These are phyloP conservation scores for Pachydiplax longipennis DNA, from an alignment of 2,888 invertebrate species.

Conservation along the genomic window DNA sequence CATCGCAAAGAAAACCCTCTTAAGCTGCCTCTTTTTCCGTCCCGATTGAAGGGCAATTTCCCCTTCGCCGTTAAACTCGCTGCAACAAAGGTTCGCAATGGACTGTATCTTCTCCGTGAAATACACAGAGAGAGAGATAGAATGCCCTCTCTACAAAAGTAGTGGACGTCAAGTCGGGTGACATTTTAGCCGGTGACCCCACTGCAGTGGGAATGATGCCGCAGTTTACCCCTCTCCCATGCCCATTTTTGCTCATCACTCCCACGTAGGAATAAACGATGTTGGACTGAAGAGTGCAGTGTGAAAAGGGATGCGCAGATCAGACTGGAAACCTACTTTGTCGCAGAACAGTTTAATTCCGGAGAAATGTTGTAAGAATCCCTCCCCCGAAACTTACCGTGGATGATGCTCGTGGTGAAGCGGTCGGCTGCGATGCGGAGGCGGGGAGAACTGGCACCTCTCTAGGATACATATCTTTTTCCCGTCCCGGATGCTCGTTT, in stretches of 20 bases:
- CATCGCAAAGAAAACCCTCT: too few species aligned
- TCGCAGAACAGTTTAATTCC: background rate
- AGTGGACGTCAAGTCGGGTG: constrained; percentile 10
- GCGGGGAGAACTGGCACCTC: background rate
- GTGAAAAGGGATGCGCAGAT: background rate
- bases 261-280: background rate
- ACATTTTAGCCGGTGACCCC: constrained; percentile 32
- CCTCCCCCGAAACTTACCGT: background rate
- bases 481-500: too few species aligned
- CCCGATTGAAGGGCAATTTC: too few species aligned
- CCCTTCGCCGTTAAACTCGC: too few species aligned
- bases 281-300: background rate
- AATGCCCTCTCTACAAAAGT: background rate
- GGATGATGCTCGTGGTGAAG: background rate
- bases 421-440: background rate
- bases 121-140: background rate
- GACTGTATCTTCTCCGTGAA: too few species aligned
- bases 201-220: constrained; percentile 36
- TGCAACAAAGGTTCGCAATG: too few species aligned
- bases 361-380: background rate
- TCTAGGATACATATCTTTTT: too few species aligned
- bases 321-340: background rate
- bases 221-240: background rate
- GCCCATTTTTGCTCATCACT: background rate
- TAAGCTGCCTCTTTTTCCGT: too few species aligned